phyloP scores from a whole-genome alignment of 1,140 invertebrate genomes.

The Trissolcus basalis region DNA sequence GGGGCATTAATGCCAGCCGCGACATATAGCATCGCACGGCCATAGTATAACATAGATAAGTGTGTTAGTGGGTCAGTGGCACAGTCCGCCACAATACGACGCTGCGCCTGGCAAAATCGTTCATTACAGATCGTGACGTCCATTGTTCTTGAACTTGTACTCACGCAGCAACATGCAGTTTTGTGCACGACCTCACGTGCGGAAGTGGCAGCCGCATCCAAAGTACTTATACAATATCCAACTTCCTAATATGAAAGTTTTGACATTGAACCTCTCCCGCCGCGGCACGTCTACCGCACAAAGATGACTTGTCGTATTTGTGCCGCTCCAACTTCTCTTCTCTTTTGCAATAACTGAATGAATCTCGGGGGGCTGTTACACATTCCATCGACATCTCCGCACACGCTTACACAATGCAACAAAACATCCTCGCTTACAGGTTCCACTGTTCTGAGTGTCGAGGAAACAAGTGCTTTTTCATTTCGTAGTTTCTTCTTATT shows the following conservation, averaged over 20 bases:
- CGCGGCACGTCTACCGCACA: constrained; percentile 4
- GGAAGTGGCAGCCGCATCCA: constrained; percentile 36
- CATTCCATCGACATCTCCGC: background rate
- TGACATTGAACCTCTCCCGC: constrained; percentile 38
- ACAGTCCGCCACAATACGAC: constrained; percentile 62
- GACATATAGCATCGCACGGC: constrained; percentile 44
- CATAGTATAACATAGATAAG: constrained; percentile 74
- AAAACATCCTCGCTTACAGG: too few relatives aligned
- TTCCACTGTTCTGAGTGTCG: too few relatives aligned
- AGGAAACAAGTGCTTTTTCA: too few relatives aligned
- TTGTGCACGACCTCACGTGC: constrained; percentile 38
- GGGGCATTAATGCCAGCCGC: constrained; percentile 61
- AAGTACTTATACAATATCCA: constrained; percentile 42
- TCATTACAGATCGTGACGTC: constrained; percentile 68
- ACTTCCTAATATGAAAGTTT: constrained; percentile 58
- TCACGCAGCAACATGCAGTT: constrained; percentile 55
- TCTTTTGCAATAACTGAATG: constrained; percentile 16
- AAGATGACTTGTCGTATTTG: constrained; percentile 31
- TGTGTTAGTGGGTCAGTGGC: constrained; percentile 75
- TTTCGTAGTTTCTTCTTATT: too few relatives aligned
- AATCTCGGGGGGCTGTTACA: constrained; percentile 4
- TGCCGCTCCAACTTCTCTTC: constrained; percentile 23
- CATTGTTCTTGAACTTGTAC: constrained; percentile 75
- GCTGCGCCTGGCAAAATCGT: constrained; percentile 65
- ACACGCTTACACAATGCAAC: too few relatives aligned